Percentiles rank a stretch among this genome's conserved stretches.
Conservation (phyloP, 2,888 invertebrate genomes). For the Ypsolopha scabrella region DNA sequence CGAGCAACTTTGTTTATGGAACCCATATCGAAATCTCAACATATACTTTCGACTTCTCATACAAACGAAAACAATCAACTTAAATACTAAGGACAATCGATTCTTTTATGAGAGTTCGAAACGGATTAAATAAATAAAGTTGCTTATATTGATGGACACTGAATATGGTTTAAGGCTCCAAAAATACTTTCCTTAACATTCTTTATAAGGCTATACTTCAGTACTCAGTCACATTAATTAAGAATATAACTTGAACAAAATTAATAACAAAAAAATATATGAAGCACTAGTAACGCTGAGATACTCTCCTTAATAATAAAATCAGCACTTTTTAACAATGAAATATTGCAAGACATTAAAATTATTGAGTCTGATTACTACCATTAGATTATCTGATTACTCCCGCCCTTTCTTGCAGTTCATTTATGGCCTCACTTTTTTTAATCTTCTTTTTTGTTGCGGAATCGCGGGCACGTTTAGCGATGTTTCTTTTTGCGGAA, state of each 20-base stretch:
- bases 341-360: slow-evolving; percentile 1
- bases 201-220: no score
- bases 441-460: not conserved
- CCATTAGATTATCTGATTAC: no score
- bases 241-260: no score
- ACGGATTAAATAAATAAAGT: not conserved
- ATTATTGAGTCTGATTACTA: not conserved
- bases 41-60: not conserved
- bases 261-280: no score
- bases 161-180: no score
- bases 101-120: not conserved
- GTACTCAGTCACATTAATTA: no score
- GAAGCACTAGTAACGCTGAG: no score
- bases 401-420: not conserved
- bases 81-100: not conserved
- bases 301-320: no score
- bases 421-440: slow-evolving; percentile 2
- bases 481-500: slow-evolving; percentile 1
- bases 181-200: no score
- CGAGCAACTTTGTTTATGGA: no score
- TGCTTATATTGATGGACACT: no score
- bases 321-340: not conserved
- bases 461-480: no score
- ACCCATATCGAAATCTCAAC: not conserved
- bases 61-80: not conserved